Percentiles rank a stretch among this genome's conserved stretches.
phyloP scores from a whole-genome alignment of 2,888 invertebrate genomes.

The Rhagonycha fulva region DNA sequence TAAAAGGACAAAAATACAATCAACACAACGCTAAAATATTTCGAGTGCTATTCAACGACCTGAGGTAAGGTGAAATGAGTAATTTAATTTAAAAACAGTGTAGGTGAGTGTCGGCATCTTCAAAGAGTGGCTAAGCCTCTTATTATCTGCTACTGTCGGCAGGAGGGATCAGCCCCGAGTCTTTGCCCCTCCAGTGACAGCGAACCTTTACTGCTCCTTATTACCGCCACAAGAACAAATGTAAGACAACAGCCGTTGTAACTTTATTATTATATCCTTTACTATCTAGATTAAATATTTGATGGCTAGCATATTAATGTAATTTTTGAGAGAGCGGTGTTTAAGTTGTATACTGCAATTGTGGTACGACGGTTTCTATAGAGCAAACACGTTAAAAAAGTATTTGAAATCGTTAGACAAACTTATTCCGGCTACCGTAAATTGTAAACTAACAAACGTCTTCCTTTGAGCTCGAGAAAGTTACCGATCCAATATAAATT shows the following conservation, averaged over 20 bases:
- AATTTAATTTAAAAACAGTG: slow-evolving; percentile 54
- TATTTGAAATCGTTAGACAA: neutral
- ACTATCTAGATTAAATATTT: neutral
- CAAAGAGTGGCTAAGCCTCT: slow-evolving; percentile 52
- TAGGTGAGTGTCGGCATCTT: slow-evolving; percentile 52
- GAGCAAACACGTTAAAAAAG: neutral
- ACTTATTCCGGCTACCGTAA: neutral
- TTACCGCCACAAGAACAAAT: slow-evolving; percentile 11
- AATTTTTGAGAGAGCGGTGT: neutral
- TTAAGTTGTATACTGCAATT: neutral
- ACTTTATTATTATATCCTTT: slow-evolving; percentile 21
- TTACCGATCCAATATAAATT: slow-evolving; percentile 3
- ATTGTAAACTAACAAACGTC: neutral
- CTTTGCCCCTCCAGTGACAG: slow-evolving; percentile 27
- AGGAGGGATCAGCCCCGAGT: slow-evolving; percentile 32
- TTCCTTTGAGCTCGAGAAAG: neutral
- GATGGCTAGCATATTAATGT: neutral
- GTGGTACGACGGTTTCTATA: neutral
- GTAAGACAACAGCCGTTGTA: slow-evolving; percentile 16
- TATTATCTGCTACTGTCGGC: slow-evolving; percentile 56
- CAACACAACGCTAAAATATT: slow-evolving; percentile 7
- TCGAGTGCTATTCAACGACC: slow-evolving; percentile 28
- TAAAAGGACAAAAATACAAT: neutral
- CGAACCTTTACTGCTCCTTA: slow-evolving; percentile 25
- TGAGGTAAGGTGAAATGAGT: slow-evolving; percentile 50